Evolutionary conservation across 2,113 vertebrate species (phyloP), one percentile per base, ranked within the genome.

Genomic region (Phocoena phocoena): DNA sequence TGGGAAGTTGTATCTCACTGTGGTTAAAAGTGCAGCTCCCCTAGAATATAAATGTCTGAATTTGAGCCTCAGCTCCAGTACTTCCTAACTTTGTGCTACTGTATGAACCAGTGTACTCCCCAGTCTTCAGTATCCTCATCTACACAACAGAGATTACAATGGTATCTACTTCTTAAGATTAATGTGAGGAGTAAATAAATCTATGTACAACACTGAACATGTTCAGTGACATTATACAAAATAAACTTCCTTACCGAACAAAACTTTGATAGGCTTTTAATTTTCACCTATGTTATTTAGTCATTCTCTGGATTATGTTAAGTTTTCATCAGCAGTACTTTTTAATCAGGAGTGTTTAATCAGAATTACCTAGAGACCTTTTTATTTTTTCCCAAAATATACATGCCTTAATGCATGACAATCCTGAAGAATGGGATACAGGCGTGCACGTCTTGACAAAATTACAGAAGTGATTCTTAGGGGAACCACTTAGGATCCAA

Each of bases 71-170:
- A 50, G 50, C 4, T 28, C 17, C 5, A 31, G 36, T 1, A 8
- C 33, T 70, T 58, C 2, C 17, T 12, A 44, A 28, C 50, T 28
- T 6, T 65, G 33, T 41, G 26, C 38, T 21, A 1, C 26, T 62
- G 63, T 14, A 3, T 10, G 31, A 11, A 31, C 28, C 28, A 2
- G 53, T 2, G 5, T 10, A 12, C 20, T 0, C 4, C 58, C 25
- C 21, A 26, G 36, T 2, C 44, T 47, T 63, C 14, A 44, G 14
- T 8, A 50, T 5, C 10, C 23, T 77, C 41, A n/a, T 25, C 36
- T 60, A 10, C 20, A 47, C 6, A 36, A 20, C 8, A 38, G 13
- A 60, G 28, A 36, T 8, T 38, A 73, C 4, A 62, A 44, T 33
- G 13, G 1, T 5, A 26, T 36, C 50, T 76, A 26, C 14, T 68